Conservation (phyloP, 1,140 invertebrate species). For the Drosophila mauritiana region DNA sequence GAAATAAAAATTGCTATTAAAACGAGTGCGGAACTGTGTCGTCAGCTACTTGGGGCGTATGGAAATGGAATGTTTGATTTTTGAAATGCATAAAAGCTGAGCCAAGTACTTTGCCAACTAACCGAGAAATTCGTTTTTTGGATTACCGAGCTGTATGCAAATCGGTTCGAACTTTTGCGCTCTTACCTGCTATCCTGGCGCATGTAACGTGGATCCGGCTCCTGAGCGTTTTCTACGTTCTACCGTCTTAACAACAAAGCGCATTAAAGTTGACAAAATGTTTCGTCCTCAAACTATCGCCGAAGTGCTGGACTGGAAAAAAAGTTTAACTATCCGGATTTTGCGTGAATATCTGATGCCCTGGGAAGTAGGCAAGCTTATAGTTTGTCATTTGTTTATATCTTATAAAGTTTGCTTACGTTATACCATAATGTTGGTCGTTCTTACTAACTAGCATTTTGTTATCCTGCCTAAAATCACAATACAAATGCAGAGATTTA, state of each 20-base stretch:
- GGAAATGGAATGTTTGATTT: constrained; percentile 9
- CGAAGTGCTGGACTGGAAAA: constrained; percentile 36
- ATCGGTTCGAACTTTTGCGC: constrained; percentile 61
- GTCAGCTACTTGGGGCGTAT: background rate
- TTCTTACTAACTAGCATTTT: no score
- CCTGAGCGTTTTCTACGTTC: constrained; percentile 12
- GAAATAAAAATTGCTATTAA: constrained; percentile 29
- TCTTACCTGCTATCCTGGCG: constrained; percentile 38
- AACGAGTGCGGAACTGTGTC: background rate
- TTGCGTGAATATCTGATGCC: constrained; percentile 16
- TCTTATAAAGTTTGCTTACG: background rate
- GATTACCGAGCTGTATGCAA: constrained; percentile 47
- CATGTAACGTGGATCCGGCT: constrained; percentile 25
- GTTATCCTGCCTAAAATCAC: no score
- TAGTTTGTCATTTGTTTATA: background rate
- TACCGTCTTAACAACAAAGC: constrained; percentile 56
- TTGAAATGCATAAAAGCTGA: constrained; percentile 22
- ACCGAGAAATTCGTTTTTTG: constrained; percentile 36
- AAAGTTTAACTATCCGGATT: background rate
- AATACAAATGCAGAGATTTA: no score
- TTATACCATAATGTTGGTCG: background rate
- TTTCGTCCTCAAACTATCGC: constrained; percentile 53
- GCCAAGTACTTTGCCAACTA: constrained; percentile 38
- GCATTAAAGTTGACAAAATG: constrained; percentile 74
- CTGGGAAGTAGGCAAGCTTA: constrained; percentile 4